Evolutionary conservation across 1,140 invertebrate genomes (phyloP), one percentile per base, ranked within the genome.

Genomic region (Cotesia glomerata): DNA sequence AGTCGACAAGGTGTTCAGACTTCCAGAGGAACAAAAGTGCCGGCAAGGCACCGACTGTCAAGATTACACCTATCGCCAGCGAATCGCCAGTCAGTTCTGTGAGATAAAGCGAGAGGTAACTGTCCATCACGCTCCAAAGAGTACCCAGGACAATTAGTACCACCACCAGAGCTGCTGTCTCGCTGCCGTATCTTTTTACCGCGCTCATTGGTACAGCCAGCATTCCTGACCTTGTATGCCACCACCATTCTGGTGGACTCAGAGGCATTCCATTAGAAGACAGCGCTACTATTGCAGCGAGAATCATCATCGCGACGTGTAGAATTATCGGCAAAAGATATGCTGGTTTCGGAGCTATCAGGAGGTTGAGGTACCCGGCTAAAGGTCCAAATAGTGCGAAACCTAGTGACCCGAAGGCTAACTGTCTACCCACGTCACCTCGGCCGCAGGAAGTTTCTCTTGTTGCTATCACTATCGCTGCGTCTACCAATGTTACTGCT

Each of bases 1-100:
- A 95, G 83, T 95, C 92, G 2, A 97, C 93, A 34, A 96, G 89
- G 76, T 90, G 90, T 77, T 95, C 94, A 1, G 94, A 93, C 83
- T 92, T 92, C 88, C 91, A 92, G 13, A 95, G 86, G 82, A 95
- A 91, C 58, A 93, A 84, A 71, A 93, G 82, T 58, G 94, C 92
- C 32, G 91, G 89, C 74, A 93, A 72, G 56, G 91, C 89, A 77
- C 90, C 90, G 49, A 90, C 84, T 1, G 91, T 91, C 76, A 93
- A 78, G 39, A 91, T 90, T 5, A 94, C 82, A 1, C 93, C 93
- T 52, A 94, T 88, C 11, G 91, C 80, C 16, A 92, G 79, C 66
- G 90, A 87, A 34, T 89, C 86, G 45, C 89, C 89, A 69, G 88
- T 84, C 68, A 93, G 75, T 39, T 89, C 89, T 18, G 83, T 75